Percentiles rank a stretch among this genome's conserved stretches.
Evolutionary conservation across 2,888 invertebrate species (phyloP).

Genomic region (Sesia apiformis): DNA sequence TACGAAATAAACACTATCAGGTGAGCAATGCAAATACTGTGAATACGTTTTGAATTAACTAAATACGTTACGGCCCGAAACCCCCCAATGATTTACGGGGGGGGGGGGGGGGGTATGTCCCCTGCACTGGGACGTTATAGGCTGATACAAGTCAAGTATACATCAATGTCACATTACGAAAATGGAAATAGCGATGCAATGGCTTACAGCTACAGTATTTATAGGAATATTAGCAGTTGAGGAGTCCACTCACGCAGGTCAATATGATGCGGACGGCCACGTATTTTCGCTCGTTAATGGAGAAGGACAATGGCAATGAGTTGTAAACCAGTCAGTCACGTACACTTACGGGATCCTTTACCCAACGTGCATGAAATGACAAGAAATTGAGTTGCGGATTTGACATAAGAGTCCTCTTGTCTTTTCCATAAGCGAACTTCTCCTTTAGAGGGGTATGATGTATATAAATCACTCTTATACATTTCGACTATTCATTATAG

Average conservation of each 20-base stretch:
- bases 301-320: slow-evolving; percentile 23
- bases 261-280: slow-evolving; percentile 17
- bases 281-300: slow-evolving; percentile 32
- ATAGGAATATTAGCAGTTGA: slow-evolving; percentile 15
- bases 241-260: slow-evolving; percentile 38
- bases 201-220: slow-evolving; percentile 22
- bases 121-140: too few relatives aligned
- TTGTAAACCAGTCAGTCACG: slow-evolving; percentile 31
- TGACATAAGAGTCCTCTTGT: too few relatives aligned
- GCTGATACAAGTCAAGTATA: slow-evolving; percentile 11
- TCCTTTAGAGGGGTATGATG: too few relatives aligned
- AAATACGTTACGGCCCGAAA: slow-evolving; percentile 10
- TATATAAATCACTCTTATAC: too few relatives aligned
- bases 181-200: slow-evolving; percentile 29
- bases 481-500: too few relatives aligned
- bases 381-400: neutral
- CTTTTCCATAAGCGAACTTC: too few relatives aligned
- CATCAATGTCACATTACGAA: slow-evolving; percentile 40
- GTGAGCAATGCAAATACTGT: neutral
- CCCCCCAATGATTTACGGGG: too few relatives aligned
- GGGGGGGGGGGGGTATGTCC: too few relatives aligned
- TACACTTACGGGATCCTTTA: slow-evolving; percentile 24
- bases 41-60: neutral
- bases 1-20: neutral
- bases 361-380: slow-evolving; percentile 16